A percentile compares a stretch with the other conserved stretches of the same genome.
phyloP scores from a whole-genome alignment of 2,113 vertebrate species.

The Antidorcas marsupialis region DNA sequence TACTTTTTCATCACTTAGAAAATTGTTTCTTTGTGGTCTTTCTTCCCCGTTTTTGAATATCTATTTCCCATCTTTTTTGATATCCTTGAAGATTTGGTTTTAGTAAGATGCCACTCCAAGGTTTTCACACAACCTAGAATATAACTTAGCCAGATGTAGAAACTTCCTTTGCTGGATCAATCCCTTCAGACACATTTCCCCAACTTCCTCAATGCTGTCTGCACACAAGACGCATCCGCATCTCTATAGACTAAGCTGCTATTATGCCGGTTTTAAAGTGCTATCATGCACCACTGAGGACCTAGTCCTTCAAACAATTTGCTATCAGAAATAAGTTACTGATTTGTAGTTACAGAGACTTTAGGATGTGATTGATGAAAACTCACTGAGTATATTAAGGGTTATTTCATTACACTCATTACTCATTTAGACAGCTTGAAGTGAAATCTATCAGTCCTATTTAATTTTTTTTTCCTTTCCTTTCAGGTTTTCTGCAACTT shows the following conservation, averaged over 20 bases:
- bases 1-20: not conserved
- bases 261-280: not conserved
- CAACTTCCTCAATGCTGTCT: not conserved
- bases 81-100: not conserved
- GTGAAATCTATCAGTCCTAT: conserved; percentile 21
- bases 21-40: not conserved
- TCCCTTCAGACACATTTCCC: not conserved
- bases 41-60: not conserved
- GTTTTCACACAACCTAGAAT: not conserved
- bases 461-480: not conserved
- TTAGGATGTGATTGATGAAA: conserved; percentile 40
- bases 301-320: conserved; percentile 2
- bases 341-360: conserved; percentile 22
- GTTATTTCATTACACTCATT: conserved; percentile 36
- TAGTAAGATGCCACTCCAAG: not conserved
- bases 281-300: not conserved
- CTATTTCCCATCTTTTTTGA: not conserved
- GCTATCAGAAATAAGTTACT: conserved; percentile 8
- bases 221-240: not conserved
- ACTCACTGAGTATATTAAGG: conserved; percentile 28
- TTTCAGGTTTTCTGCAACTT: not conserved
- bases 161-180: not conserved
- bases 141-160: not conserved
- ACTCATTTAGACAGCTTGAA: conserved; percentile 37
- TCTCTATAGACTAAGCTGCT: not conserved